Evolutionary conservation across 2,888 invertebrate genomes (phyloP), one percentile per base, ranked within the genome.

Genomic region (Erpobdella octoculata): DNA sequence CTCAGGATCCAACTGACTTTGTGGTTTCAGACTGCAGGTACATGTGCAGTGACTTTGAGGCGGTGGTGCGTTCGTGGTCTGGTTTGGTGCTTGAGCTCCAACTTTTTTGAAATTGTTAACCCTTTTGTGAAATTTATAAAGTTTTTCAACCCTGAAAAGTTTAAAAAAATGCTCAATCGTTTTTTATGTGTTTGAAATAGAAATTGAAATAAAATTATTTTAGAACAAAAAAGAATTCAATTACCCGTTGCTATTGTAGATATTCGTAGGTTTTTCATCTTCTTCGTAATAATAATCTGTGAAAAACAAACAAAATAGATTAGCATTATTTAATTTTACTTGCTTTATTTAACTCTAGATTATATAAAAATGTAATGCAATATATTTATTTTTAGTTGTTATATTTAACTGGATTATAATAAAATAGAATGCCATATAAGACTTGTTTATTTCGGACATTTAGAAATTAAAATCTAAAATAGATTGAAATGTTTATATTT

Each of bases 41-140:
- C 53, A 53, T 53, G 21, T 21, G 28, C 53, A 53, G 53, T 53
- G 53, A n/a, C 53, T 53, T 28, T 53, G 53, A 53, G 53, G 53
- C 21, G 53, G 53, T 25, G n/a, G n/a, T n/a, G n/a, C n/a, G n/a
- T n/a, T n/a, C n/a, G n/a, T n/a, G n/a, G n/a, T n/a, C n/a, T n/a
- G n/a, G n/a, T n/a, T n/a, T n/a, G n/a, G n/a, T n/a, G n/a, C n/a
- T n/a, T n/a, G n/a, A n/a, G n/a, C n/a, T n/a, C n/a, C n/a, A n/a
- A n/a, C n/a, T n/a, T n/a, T n/a, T n/a, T n/a, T n/a, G 28, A 46
- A 21, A 46, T n/a, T 21, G 46, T 46, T 46, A n/a, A 5, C 2
- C 18, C 21, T n/a, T 46, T 46, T 5, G 21, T 46, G 46, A 3
- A 1, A n/a, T 46, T 21, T 21, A 5, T 46, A 21, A 21, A 46